Conservation (phyloP, 1,140 invertebrate genomes). For the Zelostemma sp. region DNA sequence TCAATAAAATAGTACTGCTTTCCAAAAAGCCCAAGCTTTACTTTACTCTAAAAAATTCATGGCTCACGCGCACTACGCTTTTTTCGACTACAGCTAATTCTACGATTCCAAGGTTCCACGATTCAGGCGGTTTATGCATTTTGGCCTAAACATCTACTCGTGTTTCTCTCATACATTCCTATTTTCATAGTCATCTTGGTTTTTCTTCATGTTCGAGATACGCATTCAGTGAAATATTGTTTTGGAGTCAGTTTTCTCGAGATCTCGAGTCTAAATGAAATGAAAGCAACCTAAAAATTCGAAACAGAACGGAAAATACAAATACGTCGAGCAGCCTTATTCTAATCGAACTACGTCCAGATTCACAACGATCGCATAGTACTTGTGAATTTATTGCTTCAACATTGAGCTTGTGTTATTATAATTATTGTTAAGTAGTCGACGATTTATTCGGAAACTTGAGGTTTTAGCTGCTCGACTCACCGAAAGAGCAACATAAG, state of each 20-base stretch:
- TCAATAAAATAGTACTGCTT: too few relatives aligned
- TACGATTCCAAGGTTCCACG: conserved; percentile 29
- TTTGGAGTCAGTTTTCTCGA: neutral
- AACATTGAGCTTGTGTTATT: conserved; percentile 5
- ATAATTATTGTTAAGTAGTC: conserved; percentile 16
- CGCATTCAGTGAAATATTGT: neutral
- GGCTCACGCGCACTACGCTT: conserved; percentile 31
- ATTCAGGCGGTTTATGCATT: conserved; percentile 36
- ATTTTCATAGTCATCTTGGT: conserved; percentile 10
- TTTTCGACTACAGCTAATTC: conserved; percentile 34
- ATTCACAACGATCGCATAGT: conserved; percentile 42
- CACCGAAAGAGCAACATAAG: conserved; percentile 96
- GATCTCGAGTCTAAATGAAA: conserved; percentile 23
- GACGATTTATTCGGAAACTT: conserved; percentile 25
- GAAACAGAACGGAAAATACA: conserved; percentile 28
- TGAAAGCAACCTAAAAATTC: conserved; percentile 30
- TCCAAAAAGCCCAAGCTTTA: conserved; percentile 29
- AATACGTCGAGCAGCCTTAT: conserved; percentile 50
- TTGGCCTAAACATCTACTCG: conserved; percentile 31
- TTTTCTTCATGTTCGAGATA: conserved; percentile 14
- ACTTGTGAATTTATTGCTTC: conserved; percentile 25
- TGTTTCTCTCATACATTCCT: conserved; percentile 33
- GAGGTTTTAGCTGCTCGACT: conserved; percentile 70
- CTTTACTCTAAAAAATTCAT: conserved; percentile 37
- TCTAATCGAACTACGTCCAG: conserved; percentile 27